Percentiles rank a stretch among this genome's conserved stretches.
phyloP scores from a whole-genome alignment of 1,140 invertebrate genomes.

The Drosophila tani region DNA sequence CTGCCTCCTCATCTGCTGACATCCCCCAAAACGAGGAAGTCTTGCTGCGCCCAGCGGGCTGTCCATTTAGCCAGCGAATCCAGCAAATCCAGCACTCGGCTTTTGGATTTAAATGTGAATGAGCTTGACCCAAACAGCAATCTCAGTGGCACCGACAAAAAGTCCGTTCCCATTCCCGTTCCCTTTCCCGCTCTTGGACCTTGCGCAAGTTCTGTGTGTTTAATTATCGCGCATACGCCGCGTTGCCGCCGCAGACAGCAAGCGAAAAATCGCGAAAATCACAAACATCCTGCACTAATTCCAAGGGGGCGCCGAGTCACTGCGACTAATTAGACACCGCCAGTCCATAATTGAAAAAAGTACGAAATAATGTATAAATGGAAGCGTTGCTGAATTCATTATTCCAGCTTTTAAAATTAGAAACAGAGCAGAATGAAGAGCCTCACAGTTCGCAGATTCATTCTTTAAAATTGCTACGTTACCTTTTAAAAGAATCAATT shows the following conservation, averaged over 20 bases:
- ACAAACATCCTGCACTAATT: constrained; percentile 73
- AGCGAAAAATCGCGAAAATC: constrained; percentile 52
- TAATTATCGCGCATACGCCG: constrained; percentile 74
- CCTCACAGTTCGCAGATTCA: not conserved
- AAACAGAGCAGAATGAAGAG: not conserved
- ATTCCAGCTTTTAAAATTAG: not conserved
- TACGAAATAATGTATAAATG: constrained; percentile 15
- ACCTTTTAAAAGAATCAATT: not conserved
- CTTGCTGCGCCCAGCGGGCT: constrained; percentile 71
- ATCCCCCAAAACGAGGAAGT: constrained; percentile 66
- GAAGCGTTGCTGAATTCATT: constrained; percentile 6
- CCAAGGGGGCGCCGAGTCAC: constrained; percentile 13
- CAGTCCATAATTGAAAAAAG: constrained; percentile 26
- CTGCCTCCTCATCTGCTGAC: constrained; percentile 7
- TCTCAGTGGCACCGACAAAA: constrained; percentile 11
- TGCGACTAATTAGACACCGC: constrained; percentile 62
- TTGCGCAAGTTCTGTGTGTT: constrained; percentile 53
- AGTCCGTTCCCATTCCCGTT: not conserved
- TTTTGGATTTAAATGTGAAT: constrained; percentile 74
- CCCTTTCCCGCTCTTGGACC: constrained; percentile 18
- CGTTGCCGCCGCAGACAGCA: constrained; percentile 35
- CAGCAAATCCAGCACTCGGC: constrained; percentile 59
- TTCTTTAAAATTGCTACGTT: too few relatives aligned
- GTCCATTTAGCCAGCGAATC: constrained; percentile 59
- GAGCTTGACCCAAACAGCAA: constrained; percentile 76